These are phyloP conservation scores for Gallinago jamesoni DNA, from an alignment of 2,113 vertebrate genomes.

Conservation along the genomic window DNA sequence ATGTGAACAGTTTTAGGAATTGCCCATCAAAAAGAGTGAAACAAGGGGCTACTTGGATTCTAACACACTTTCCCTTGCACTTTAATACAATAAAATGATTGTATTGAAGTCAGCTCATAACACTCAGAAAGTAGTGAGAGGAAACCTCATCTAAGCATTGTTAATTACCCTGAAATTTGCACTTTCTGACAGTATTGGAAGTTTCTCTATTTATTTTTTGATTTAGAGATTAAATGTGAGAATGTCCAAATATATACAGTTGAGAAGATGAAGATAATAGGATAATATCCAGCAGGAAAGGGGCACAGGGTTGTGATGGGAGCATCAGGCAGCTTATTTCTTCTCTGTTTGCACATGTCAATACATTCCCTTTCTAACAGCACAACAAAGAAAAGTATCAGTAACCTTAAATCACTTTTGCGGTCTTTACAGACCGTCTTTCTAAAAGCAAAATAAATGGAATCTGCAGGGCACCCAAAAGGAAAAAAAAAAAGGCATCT, in stretches of 20 bases:
- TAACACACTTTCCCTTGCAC: neutral
- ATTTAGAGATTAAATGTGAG: neutral
- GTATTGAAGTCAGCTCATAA: neutral
- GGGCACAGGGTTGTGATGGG: neutral
- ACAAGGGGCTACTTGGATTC: neutral
- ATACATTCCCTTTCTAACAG: neutral
- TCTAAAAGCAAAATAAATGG: slow-evolving; percentile 21
- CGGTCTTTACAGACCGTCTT: neutral
- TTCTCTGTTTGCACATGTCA: neutral
- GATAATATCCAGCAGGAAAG: neutral
- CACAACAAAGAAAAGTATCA: neutral
- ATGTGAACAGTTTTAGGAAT: neutral
- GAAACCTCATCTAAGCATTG: neutral
- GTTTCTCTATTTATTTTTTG: neutral
- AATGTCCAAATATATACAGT: fast-evolving
- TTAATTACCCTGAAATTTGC: neutral
- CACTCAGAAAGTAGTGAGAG: neutral
- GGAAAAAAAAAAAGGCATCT: neutral
- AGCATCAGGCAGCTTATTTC: neutral
- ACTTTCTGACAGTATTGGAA: neutral
- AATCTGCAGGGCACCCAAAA: neutral
- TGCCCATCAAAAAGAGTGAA: neutral
- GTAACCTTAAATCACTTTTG: slow-evolving; percentile 2
- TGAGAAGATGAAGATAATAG: neutral
- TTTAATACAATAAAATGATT: neutral